Evolutionary conservation across 2,113 vertebrate species (phyloP).

Genomic region (Rattus rattus): DNA sequence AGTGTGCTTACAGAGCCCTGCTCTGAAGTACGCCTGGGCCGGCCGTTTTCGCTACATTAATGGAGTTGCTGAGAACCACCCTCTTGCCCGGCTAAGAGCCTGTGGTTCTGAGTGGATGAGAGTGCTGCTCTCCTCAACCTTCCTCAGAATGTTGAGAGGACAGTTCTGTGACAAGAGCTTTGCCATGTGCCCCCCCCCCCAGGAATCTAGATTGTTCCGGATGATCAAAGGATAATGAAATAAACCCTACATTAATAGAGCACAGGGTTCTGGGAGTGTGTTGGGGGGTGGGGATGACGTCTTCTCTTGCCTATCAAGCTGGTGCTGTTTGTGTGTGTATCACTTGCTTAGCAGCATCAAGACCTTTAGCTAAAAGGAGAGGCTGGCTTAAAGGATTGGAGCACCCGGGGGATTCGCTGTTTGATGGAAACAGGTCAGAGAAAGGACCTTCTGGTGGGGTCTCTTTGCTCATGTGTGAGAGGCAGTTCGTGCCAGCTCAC

Average conservation of each 20-base stretch:
- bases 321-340: background rate
- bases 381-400: background rate
- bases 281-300: background rate
- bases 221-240: background rate
- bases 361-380: background rate
- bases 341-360: background rate
- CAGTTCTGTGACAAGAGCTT: background rate
- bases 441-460: background rate
- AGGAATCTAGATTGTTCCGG: background rate
- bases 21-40: background rate
- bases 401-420: background rate
- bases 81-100: background rate
- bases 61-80: background rate
- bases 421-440: background rate
- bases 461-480: background rate
- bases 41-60: background rate
- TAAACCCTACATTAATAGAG: background rate
- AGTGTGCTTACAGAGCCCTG: background rate
- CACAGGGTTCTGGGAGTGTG: background rate
- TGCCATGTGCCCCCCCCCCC: background rate
- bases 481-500: background rate
- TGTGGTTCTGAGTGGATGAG: background rate
- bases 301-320: background rate
- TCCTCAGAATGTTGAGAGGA: conserved; percentile 12
- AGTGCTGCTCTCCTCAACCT: background rate